Conservation (phyloP, 2,797 vertebrate genomes). For the Enteromius argenteus region DNA sequence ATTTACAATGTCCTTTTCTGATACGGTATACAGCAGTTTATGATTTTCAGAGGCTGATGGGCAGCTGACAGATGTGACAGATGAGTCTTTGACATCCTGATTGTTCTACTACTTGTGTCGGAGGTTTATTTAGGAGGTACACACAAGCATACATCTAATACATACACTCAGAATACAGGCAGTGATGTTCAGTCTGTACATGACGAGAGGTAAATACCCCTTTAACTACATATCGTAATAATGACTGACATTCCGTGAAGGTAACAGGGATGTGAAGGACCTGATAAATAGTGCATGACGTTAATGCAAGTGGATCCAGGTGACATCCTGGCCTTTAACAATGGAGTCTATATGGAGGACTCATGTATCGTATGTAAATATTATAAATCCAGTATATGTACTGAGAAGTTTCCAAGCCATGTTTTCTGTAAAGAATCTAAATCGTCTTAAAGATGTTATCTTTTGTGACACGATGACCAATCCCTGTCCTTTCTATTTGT, state of each 20-base stretch:
- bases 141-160: neutral
- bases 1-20: slow-evolving; percentile 4
- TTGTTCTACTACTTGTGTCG: neutral
- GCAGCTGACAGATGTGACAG: neutral
- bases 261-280: neutral
- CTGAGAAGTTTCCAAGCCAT: slow-evolving; percentile 72
- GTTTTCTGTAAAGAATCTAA: slow-evolving; percentile 72
- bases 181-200: slow-evolving; percentile 4
- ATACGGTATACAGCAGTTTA: neutral
- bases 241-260: slow-evolving; percentile 35
- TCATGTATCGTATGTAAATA: slow-evolving; percentile 58
- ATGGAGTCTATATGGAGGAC: slow-evolving; percentile 29
- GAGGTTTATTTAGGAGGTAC: slow-evolving; percentile 18
- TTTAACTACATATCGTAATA: slow-evolving; percentile 42
- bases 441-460: slow-evolving; percentile 63
- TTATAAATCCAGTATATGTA: slow-evolving; percentile 42
- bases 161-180: neutral
- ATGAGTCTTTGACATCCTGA: slow-evolving; percentile 11
- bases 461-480: slow-evolving; percentile 57
- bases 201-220: slow-evolving; percentile 47
- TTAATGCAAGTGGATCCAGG: slow-evolving; percentile 18
- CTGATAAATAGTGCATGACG: slow-evolving; percentile 48
- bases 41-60: slow-evolving; percentile 19
- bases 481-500: slow-evolving; percentile 62
- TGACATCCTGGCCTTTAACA: slow-evolving; percentile 41